Evolutionary conservation across 2,888 invertebrate species (phyloP), one percentile per base, ranked within the genome.

Genomic region (Luperina nickerlii): DNA sequence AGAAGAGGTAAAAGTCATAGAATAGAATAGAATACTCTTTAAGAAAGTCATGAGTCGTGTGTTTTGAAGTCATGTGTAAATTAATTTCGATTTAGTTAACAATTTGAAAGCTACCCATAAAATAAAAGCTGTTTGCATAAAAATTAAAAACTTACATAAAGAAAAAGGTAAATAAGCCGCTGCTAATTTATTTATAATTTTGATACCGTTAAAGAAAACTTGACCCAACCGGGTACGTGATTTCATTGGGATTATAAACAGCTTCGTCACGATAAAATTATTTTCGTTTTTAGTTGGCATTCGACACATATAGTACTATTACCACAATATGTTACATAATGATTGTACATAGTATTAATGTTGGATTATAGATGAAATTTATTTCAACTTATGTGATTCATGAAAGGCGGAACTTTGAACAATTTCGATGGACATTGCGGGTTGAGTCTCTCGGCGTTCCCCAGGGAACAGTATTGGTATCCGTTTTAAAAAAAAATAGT

Each of bases 241-340:
- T 78, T 82, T 73, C 42, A 78, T 78, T 85, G 73, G 32, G 24
- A 73, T 83, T 73, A 62, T 62, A 65, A 65, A 63, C 32, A 45
- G 13, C 38, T 68, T 57, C 8, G 20, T 32, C 8, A 75, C 57
- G 62, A 45, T 54, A 9, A 57, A 24, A 69, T 74, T 72, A 70
- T 62, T 75, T 85, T 82, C 42, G 67, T 38, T 70, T 85, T 68
- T 54, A 68, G 62, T 67, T 32, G 48, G 42, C 72, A 6, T 84
- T 73, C 18, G 65, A 84, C 66, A 65, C 15, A 15, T 24, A 68
- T 18, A 57, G 11, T 32, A 32, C 24, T 42, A 20, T 62, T 67
- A 42, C 27, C 32, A 38, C 27, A 15, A n/a, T 18, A 18, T 65
- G 0, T 84, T 75, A 69, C 8, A 13, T 66, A 75, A 73, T 27